Conservation (phyloP, 2,113 vertebrate genomes). For the Scortum barcoo region DNA sequence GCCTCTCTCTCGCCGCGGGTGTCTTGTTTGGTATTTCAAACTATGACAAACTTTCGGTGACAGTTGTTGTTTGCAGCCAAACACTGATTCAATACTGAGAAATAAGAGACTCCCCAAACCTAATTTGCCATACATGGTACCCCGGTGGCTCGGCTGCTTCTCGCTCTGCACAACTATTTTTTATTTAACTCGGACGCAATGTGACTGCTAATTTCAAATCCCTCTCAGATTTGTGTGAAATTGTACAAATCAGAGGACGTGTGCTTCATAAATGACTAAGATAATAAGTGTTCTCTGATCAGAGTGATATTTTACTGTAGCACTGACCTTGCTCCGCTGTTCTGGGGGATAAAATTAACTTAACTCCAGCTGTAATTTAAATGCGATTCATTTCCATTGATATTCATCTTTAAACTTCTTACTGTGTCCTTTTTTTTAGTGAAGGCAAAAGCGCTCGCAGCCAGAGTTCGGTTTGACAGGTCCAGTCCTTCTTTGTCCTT, state of each 20-base stretch:
- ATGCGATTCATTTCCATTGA: neutral
- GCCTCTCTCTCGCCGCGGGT: neutral
- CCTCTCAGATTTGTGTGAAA: neutral
- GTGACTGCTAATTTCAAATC: neutral
- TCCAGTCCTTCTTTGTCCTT: neutral
- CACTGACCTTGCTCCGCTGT: neutral
- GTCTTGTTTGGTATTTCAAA: conserved; percentile 33
- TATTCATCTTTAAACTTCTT: neutral
- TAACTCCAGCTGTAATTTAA: neutral
- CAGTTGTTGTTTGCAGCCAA: conserved; percentile 49
- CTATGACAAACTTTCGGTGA: conserved; percentile 62
- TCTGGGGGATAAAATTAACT: neutral
- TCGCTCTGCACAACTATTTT: conserved; percentile 11
- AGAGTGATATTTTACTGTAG: neutral
- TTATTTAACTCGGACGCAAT: too few relatives aligned
- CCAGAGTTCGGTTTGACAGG: conserved; percentile 27
- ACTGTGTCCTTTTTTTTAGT: too few relatives aligned
- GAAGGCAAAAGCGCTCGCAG: neutral
- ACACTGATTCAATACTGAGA: conserved; percentile 48
- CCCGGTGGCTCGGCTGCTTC: conserved; percentile 12
- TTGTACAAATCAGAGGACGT: neutral
- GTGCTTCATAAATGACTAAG: neutral
- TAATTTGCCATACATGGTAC: conserved; percentile 14
- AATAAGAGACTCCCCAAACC: conserved; percentile 21
- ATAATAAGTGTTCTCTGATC: neutral